phyloP scores from a whole-genome alignment of 2,113 vertebrate species.

The Lota lota region DNA sequence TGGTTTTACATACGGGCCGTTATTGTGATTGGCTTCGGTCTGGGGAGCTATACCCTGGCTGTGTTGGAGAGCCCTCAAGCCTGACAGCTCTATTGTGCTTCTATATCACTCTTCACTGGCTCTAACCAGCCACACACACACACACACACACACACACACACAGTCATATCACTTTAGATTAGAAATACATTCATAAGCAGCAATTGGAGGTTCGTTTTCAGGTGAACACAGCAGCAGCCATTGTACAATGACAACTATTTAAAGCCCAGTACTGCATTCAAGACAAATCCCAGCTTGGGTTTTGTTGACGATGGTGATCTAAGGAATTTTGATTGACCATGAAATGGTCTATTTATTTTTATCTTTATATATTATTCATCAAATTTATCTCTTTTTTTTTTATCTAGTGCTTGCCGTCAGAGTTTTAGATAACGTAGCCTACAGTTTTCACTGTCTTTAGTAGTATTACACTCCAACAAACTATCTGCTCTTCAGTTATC shows the following conservation, averaged over 20 bases:
- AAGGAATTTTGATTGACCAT: too few species aligned
- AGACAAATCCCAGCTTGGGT: too few species aligned
- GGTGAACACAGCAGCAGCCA: slow-evolving; percentile 17
- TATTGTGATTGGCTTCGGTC: slow-evolving; percentile 65
- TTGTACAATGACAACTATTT: neutral
- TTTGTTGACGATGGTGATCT: too few species aligned
- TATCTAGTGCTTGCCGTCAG: too few species aligned
- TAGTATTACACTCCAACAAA: too few species aligned
- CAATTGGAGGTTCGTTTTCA: slow-evolving; percentile 43
- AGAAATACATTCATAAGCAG: slow-evolving; percentile 62
- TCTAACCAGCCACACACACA: slow-evolving; percentile 58
- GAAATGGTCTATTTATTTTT: too few species aligned
- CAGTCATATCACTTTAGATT: slow-evolving; percentile 67
- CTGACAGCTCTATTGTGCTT: slow-evolving; percentile 74
- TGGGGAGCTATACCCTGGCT: slow-evolving; percentile 62
- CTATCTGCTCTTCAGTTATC: too few species aligned
- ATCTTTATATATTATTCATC: too few species aligned
- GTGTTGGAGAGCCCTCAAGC: slow-evolving; percentile 73
- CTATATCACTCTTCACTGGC: slow-evolving; percentile 61
- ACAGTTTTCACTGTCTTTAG: too few species aligned
- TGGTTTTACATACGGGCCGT: slow-evolving; percentile 63
- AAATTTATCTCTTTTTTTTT: too few species aligned
- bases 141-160: slow-evolving; percentile 16
- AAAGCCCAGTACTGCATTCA: too few species aligned
- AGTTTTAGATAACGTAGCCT: too few species aligned